phyloP scores from a whole-genome alignment of 2,888 invertebrate species.

The Melipona bicolor region DNA sequence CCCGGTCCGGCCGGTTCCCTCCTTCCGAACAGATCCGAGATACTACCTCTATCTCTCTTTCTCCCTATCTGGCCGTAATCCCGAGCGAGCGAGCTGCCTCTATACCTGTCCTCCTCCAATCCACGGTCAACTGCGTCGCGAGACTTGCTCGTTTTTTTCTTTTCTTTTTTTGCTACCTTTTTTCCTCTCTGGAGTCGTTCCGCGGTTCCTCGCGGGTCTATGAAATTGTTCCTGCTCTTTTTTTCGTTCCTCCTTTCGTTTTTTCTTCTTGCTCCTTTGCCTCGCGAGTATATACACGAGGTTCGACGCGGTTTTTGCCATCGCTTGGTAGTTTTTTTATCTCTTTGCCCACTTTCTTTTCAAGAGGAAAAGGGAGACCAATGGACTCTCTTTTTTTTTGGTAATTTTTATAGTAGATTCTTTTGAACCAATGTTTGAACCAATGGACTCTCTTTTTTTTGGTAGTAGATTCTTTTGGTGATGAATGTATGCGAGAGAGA shows the following conservation, averaged over 20 bases:
- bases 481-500: too few relatives aligned
- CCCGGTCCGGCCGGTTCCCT: slow-evolving; percentile 66
- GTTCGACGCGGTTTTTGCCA: slow-evolving; percentile 6
- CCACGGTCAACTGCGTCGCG: slow-evolving; percentile 11
- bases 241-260: too few relatives aligned
- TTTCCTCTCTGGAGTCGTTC: background rate
- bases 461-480: background rate
- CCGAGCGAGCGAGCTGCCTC: background rate
- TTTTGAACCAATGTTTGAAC: background rate
- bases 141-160: slow-evolving; percentile 1
- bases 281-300: slow-evolving; percentile 1
- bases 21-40: slow-evolving; percentile 48
- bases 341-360: background rate
- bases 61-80: background rate
- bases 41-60: slow-evolving; percentile 9
- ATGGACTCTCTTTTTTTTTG: background rate
- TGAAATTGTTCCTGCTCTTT: slow-evolving; percentile 7
- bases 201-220: slow-evolving; percentile 12
- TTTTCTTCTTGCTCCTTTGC: background rate
- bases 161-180: slow-evolving; percentile 1
- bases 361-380: background rate
- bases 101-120: background rate
- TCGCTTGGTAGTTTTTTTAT: background rate
- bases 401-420: too few relatives aligned
- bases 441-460: background rate